These are phyloP conservation scores for Clarias gariepinus DNA, from an alignment of 2,113 vertebrate genomes.

Conservation along the genomic window DNA sequence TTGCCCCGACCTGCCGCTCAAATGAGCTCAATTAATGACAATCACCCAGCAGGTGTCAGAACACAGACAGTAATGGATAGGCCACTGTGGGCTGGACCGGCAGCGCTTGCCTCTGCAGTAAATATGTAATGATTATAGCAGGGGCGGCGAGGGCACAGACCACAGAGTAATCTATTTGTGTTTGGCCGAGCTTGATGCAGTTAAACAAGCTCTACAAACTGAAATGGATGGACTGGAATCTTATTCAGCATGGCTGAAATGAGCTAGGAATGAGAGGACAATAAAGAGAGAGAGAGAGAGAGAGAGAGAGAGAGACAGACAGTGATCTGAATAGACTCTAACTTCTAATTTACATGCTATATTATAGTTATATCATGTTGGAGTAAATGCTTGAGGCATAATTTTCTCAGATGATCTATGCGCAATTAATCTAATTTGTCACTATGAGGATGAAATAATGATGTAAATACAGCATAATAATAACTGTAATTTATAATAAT, in stretches of 20 bases:
- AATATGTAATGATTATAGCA: slow-evolving; percentile 82
- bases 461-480: not conserved
- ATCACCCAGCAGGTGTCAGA: slow-evolving; percentile 80
- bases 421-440: not conserved
- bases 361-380: not conserved
- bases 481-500: too few species aligned
- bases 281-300: slow-evolving; percentile 6
- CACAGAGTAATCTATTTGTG: slow-evolving; percentile 72
- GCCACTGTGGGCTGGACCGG: slow-evolving; percentile 68
- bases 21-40: slow-evolving; percentile 85
- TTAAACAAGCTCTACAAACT: slow-evolving; percentile 75
- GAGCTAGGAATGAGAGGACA: not conserved
- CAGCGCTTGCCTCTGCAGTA: slow-evolving; percentile 73
- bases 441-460: not conserved
- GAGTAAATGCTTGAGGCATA: not conserved
- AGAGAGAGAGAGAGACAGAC: slow-evolving; percentile 1
- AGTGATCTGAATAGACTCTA: slow-evolving; percentile 7
- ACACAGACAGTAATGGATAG: slow-evolving; percentile 79
- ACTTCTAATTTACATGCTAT: not conserved
- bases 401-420: not conserved
- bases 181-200: slow-evolving; percentile 68
- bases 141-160: slow-evolving; percentile 62
- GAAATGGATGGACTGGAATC: slow-evolving; percentile 69
- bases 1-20: slow-evolving; percentile 72
- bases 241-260: slow-evolving; percentile 49